Conservation (phyloP, 2,888 invertebrate genomes). For the Melanargia galathea region DNA sequence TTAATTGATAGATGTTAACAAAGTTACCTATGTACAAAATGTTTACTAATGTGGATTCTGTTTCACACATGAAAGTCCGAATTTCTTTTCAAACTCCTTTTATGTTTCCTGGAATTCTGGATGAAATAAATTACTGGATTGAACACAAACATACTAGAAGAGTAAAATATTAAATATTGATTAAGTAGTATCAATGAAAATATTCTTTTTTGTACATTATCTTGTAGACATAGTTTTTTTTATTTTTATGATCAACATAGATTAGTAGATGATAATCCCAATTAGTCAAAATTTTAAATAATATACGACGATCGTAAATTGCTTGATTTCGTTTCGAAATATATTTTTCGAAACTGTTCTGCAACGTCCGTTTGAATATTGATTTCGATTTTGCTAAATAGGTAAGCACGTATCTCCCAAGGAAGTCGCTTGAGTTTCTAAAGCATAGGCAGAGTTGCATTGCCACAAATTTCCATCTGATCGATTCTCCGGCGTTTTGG, state of each 20-base stretch:
- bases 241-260: too few species aligned
- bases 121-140: too few species aligned
- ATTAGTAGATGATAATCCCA: too few species aligned
- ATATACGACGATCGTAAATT: too few species aligned
- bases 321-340: background rate
- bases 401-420: too few species aligned
- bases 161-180: too few species aligned
- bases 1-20: background rate
- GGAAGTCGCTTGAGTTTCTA: conserved; percentile 1
- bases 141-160: too few species aligned
- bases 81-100: background rate
- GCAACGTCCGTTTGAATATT: background rate
- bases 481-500: conserved; percentile 55
- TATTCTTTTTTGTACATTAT: too few species aligned
- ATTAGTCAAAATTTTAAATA: too few species aligned
- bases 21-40: background rate
- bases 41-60: background rate
- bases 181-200: too few species aligned
- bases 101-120: too few species aligned
- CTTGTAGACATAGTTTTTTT: too few species aligned
- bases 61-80: background rate
- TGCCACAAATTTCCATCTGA: conserved; percentile 53
- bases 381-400: background rate
- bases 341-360: background rate
- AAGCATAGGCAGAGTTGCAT: conserved; percentile 42